Evolutionary conservation across 2,113 vertebrate genomes (phyloP).

Genomic region (Hemiscyllium ocellatum): DNA sequence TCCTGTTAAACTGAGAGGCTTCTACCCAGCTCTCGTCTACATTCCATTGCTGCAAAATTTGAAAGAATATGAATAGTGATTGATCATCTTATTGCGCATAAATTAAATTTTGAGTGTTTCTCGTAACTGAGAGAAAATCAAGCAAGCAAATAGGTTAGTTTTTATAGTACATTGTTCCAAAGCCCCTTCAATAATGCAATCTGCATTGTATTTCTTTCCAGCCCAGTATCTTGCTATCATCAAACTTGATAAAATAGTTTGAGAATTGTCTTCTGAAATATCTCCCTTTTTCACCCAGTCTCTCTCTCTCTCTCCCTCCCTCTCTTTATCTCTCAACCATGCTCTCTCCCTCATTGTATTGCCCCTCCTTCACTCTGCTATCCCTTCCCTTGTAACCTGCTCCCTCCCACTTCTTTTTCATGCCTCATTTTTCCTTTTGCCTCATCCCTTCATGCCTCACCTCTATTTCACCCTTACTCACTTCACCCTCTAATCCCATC

Average conservation of each 20-base stretch:
- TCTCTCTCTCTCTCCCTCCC: not conserved
- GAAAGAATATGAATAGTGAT: not conserved
- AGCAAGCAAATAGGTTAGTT: no score
- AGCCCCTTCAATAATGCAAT: no score
- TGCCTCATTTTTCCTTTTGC: not conserved
- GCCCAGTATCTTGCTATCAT: no score
- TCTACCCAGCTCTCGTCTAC: not conserved
- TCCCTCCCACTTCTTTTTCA: not conserved
- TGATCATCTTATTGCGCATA: not conserved
- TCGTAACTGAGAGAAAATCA: not conserved
- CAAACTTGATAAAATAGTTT: no score
- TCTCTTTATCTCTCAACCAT: not conserved
- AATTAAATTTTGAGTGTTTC: not conserved
- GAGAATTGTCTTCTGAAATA: no score
- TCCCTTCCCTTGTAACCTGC: not conserved
- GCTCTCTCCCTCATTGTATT: not conserved
- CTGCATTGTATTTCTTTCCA: no score
- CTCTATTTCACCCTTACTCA: not conserved
- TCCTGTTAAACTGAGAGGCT: not conserved
- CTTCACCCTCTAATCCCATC: no score
- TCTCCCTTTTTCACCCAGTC: not conserved
- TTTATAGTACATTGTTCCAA: no score
- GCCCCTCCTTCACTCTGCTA: not conserved
- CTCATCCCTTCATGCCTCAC: not conserved
- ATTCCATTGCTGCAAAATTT: not conserved